Conservation (phyloP, 2,888 invertebrate species). For the Steinernema hermaphroditum region DNA sequence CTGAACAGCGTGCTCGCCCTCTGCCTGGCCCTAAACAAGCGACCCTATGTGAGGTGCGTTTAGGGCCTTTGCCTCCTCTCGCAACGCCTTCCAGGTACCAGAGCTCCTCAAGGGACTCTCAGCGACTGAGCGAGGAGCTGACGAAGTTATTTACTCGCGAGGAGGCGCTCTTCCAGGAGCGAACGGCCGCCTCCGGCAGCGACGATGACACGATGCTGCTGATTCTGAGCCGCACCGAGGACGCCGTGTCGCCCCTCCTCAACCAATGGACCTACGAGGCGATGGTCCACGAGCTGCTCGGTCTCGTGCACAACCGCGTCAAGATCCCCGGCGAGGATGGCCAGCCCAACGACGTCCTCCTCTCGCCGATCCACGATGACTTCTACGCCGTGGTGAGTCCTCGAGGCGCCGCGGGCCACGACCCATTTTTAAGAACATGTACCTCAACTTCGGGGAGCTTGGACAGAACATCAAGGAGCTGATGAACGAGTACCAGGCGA, state of each 20-base stretch:
- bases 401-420: not conserved
- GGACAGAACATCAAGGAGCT: conserved; percentile 92
- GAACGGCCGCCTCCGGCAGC: conserved; percentile 31
- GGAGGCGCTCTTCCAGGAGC: conserved; percentile 56
- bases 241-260: conserved; percentile 90
- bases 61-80: no score
- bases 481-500: conserved; percentile 95
- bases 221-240: conserved; percentile 88
- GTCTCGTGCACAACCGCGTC: conserved; percentile 89
- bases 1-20: not conserved
- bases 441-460: conserved; percentile 96
- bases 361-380: conserved; percentile 92
- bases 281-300: conserved; percentile 93
- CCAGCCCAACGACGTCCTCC: conserved; percentile 82
- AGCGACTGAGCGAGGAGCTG: conserved; percentile 58
- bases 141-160: conserved; percentile 47
- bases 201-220: conserved; percentile 75
- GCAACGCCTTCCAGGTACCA: conserved; percentile 52
- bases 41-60: conserved; percentile 35
- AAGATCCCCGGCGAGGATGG: conserved; percentile 83
- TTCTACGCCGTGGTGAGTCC: conserved; percentile 83
- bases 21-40: conserved; percentile 31
- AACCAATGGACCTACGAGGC: conserved; percentile 99
- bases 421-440: conserved; percentile 76
- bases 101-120: conserved; percentile 50